Evolutionary conservation across 2,797 vertebrate genomes (phyloP).

Genomic region (Gouania willdenowi): DNA sequence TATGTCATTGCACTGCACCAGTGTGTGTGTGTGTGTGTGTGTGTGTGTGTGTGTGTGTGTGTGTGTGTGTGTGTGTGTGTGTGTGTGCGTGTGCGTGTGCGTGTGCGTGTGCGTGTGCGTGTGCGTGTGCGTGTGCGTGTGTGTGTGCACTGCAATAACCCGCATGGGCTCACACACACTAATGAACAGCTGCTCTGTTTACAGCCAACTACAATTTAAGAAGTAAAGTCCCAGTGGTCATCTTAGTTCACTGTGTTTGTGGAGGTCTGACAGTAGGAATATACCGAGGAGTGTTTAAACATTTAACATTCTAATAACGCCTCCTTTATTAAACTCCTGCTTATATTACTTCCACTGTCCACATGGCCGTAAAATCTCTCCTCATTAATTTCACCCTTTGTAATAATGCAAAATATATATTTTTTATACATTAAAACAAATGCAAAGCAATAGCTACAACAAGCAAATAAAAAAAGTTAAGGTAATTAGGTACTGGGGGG

Average conservation of each 20-base stretch:
- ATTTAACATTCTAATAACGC: too few relatives aligned
- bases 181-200: conserved; percentile 10
- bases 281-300: too few relatives aligned
- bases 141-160: conserved; percentile 3
- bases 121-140: conserved; percentile 4
- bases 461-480: too few relatives aligned
- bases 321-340: conserved; percentile 16
- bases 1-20: conserved; percentile 12
- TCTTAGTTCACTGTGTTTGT: conserved; percentile 14
- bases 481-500: too few relatives aligned
- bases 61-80: conserved; percentile 10
- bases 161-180: background rate
- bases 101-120: conserved; percentile 7
- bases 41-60: conserved; percentile 9
- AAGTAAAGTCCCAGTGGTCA: background rate
- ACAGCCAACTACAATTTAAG: conserved; percentile 5
- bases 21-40: background rate
- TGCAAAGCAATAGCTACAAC: too few relatives aligned
- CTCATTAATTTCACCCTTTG: too few relatives aligned
- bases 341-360: too few relatives aligned
- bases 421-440: too few relatives aligned
- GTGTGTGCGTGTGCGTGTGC: conserved; percentile 7
- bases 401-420: too few relatives aligned
- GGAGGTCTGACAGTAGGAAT: conserved; percentile 5
- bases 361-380: too few relatives aligned